A percentile compares a stretch with the other conserved stretches of the same genome.
Conservation (phyloP, 2,797 vertebrate genomes). For the Pseudochaenichthys georgianus region DNA sequence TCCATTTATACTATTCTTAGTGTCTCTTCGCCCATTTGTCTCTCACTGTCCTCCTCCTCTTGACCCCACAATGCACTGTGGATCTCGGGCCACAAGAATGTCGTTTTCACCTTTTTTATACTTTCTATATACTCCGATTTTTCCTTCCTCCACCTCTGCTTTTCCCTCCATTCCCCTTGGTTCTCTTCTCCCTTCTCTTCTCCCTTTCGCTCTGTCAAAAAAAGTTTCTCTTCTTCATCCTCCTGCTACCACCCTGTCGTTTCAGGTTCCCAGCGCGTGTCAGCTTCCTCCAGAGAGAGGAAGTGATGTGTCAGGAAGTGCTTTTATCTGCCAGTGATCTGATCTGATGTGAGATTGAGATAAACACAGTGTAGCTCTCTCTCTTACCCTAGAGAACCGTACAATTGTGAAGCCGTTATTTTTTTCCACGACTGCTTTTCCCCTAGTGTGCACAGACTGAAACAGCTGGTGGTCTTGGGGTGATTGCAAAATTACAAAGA, state of each 20-base stretch:
- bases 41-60: conserved; percentile 36
- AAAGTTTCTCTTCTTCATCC: conserved; percentile 49
- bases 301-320: conserved; percentile 81
- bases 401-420: conserved; percentile 31
- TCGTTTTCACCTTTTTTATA: conserved; percentile 50
- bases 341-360: conserved; percentile 81
- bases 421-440: conserved; percentile 18
- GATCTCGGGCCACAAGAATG: conserved; percentile 56
- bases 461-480: conserved; percentile 39
- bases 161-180: conserved; percentile 2
- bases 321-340: conserved; percentile 81
- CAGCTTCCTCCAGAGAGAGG: conserved; percentile 79
- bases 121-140: neutral
- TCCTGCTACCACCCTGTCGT: conserved; percentile 52
- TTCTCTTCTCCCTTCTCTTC: neutral
- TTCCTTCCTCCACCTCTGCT: conserved; percentile 7
- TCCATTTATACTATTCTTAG: conserved; percentile 77
- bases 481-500: conserved; percentile 61
- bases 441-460: conserved; percentile 15
- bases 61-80: conserved; percentile 21
- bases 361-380: conserved; percentile 66
- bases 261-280: conserved; percentile 66
- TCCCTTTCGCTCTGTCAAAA: conserved; percentile 43
- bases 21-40: conserved; percentile 65
- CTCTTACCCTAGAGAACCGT: conserved; percentile 45